Base-by-base conservation (phyloP, 2,797 vertebrate species). In the Parotocinclus haroldoi region DNA sequence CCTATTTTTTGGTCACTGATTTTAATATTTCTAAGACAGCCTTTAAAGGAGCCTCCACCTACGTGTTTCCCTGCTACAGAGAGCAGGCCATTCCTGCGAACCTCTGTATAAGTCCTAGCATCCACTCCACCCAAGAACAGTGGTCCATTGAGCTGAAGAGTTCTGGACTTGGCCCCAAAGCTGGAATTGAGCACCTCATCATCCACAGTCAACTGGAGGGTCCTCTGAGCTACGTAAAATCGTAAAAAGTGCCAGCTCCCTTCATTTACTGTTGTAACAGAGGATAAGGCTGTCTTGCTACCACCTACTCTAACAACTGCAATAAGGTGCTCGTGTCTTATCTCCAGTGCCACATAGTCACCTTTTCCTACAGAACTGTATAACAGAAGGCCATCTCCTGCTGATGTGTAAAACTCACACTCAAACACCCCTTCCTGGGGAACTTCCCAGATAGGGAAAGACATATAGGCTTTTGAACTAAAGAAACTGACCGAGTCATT, bases 401-500 rank as follows among this genome's bases (percentile, higher is more conserved):
- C 72, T 61, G 86, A 86, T 0, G 90, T 91, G 57, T 88, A 85
- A 39, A 97, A 42, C 37, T 89, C 69, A 80, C 78, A 95, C 70
- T 94, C 89, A 55, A 95, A 87, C 18, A 83, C 37, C 7, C 89
- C 89, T 12, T 88, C 87, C 7, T 83, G 68, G 0, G 70, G 76
- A 7, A 87, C 50, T 2, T 88, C 90, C 93, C 92, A 95, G 0
- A 71, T 53, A 0, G 92, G 87, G 42, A 97, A 91, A 48, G 86
- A 81, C 42, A 96, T 59, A 49, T 89, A 96, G 1, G 94, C 91
- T 82, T 91, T 91, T 13, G 92, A 92, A 79, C 93, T 96, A 80
- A 92, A 95, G 78, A 98, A 96, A 83, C 86, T 92, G 56, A 98
- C 77, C 4, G 92, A 74, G 60, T 96, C 90, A 18, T 92, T 87